phyloP scores from a whole-genome alignment of 2,888 invertebrate species.

The Tiliacea citrago region DNA sequence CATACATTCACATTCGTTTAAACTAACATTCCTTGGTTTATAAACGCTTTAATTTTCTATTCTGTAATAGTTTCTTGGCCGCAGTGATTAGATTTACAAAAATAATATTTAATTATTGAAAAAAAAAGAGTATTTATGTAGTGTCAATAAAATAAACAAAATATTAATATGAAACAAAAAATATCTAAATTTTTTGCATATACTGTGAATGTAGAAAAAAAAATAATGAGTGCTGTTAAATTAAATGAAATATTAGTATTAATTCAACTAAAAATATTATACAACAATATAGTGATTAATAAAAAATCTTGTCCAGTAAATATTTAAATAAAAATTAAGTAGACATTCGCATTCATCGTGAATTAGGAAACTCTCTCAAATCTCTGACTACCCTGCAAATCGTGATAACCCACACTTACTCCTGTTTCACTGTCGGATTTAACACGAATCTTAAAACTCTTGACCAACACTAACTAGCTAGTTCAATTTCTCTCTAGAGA shows the following conservation, averaged over 20 bases:
- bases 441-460: conserved; percentile 32
- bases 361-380: conserved; percentile 36
- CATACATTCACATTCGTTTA: conserved; percentile 34
- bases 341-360: conserved; percentile 37
- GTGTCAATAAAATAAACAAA: not conserved
- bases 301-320: conserved; percentile 44
- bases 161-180: not conserved
- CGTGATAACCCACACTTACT: conserved; percentile 24
- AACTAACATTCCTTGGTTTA: conserved; percentile 63
- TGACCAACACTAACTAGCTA: conserved; percentile 57
- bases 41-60: conserved; percentile 41
- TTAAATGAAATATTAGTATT: conserved; percentile 11
- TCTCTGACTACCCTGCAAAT: conserved; percentile 22
- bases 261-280: conserved; percentile 20
- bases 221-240: conserved; percentile 11
- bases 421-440: conserved; percentile 29
- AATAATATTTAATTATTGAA: not conserved
- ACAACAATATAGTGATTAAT: conserved; percentile 15
- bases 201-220: conserved; percentile 11
- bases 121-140: not conserved
- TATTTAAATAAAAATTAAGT: conserved; percentile 41
- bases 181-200: not conserved
- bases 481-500: conserved; percentile 58
- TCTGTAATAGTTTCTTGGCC: conserved; percentile 1
- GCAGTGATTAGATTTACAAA: conserved; percentile 25